Percentiles rank a stretch among this genome's conserved stretches.
Conservation (phyloP, 2,113 vertebrate genomes). For the Austrofundulus limnaeus region DNA sequence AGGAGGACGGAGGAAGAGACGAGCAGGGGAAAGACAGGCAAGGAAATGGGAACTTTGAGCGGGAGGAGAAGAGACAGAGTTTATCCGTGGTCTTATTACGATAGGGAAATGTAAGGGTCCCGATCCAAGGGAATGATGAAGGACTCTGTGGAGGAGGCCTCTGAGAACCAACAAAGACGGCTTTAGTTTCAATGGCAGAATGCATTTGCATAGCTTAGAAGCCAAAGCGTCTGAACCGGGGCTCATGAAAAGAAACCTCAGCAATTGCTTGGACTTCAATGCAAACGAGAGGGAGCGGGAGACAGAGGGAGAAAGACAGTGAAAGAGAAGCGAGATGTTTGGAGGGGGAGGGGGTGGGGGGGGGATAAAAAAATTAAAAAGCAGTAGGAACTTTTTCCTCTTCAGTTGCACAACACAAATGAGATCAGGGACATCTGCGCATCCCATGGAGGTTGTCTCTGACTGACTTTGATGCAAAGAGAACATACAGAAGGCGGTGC, state of each 20-base stretch:
- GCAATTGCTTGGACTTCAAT: slow-evolving; percentile 76
- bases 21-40: slow-evolving; percentile 11
- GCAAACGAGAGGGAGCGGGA: slow-evolving; percentile 60
- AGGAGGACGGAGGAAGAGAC: slow-evolving; percentile 27
- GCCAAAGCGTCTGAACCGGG: slow-evolving; percentile 77
- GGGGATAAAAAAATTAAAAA: slow-evolving; percentile 14
- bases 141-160: slow-evolving; percentile 78
- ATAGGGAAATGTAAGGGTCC: slow-evolving; percentile 77
- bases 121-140: slow-evolving; percentile 80
- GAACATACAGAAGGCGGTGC: slow-evolving; percentile 49
- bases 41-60: slow-evolving; percentile 13
- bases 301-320: slow-evolving; percentile 27
- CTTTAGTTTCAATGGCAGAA: slow-evolving; percentile 81
- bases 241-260: slow-evolving; percentile 79
- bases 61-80: slow-evolving; percentile 56
- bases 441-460: slow-evolving; percentile 54
- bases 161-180: slow-evolving; percentile 80
- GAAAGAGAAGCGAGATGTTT: slow-evolving; percentile 15
- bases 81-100: slow-evolving; percentile 75
- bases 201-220: slow-evolving; percentile 85
- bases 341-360: not conserved
- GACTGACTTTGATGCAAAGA: slow-evolving; percentile 64
- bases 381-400: slow-evolving; percentile 42
- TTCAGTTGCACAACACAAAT: slow-evolving; percentile 51
- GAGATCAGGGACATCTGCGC: slow-evolving; percentile 60